phyloP scores from a whole-genome alignment of 2,113 vertebrate species.

The Herpetotheres cachinnans region DNA sequence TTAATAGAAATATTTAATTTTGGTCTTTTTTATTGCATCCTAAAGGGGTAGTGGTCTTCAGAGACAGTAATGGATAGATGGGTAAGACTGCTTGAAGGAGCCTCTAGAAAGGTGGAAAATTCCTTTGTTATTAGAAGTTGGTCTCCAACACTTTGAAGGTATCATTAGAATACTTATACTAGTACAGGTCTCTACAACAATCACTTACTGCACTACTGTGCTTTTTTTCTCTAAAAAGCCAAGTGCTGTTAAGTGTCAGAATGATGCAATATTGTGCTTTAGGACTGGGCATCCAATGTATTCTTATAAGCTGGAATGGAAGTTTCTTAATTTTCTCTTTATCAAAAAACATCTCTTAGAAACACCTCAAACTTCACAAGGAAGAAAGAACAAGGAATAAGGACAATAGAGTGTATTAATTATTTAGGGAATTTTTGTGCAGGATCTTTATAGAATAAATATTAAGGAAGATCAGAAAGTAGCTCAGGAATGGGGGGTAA shows the following conservation, averaged over 20 bases:
- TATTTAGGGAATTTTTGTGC: neutral
- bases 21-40: neutral
- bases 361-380: neutral
- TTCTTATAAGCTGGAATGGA: neutral
- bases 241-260: neutral
- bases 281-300: neutral
- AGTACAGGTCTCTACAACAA: neutral
- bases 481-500: neutral
- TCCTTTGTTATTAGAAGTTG: neutral
- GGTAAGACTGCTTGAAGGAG: neutral
- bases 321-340: neutral
- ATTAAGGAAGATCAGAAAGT: neutral
- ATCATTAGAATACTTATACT: neutral
- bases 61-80: neutral
- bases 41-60: neutral
- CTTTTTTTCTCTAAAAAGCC: neutral
- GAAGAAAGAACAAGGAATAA: neutral
- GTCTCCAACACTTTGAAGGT: neutral
- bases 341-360: neutral
- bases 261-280: neutral
- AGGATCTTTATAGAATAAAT: neutral
- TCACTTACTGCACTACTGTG: neutral
- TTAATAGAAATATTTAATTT: neutral
- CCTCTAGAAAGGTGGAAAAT: neutral
- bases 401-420: neutral